Conservation (phyloP, 1,140 invertebrate genomes). For the Drosophila auraria region DNA sequence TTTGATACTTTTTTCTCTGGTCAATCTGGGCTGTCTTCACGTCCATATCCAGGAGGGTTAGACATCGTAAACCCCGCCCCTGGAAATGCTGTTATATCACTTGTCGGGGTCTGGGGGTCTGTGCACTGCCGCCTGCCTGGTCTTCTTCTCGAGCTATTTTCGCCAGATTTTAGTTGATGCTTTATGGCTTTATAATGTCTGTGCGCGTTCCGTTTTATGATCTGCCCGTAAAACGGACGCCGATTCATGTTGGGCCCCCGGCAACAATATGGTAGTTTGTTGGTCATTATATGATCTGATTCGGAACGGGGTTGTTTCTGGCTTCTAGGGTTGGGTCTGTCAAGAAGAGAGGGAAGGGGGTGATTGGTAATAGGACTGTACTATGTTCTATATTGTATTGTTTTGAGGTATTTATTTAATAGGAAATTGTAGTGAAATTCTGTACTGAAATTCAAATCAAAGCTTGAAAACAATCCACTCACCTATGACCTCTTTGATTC, state of each 20-base stretch:
- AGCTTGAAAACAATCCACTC: background rate
- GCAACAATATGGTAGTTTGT: slow-evolving; percentile 51
- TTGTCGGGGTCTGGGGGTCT: slow-evolving; percentile 12
- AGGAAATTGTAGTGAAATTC: too few species aligned
- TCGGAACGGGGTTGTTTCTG: background rate
- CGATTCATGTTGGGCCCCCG: slow-evolving; percentile 55
- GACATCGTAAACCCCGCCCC: slow-evolving; percentile 27
- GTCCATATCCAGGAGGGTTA: background rate
- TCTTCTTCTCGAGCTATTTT: slow-evolving; percentile 49
- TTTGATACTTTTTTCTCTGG: slow-evolving; percentile 14
- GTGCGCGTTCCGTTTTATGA: slow-evolving; percentile 67
- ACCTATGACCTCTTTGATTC: slow-evolving; percentile 28
- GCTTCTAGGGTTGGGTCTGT: background rate
- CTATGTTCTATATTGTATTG: too few species aligned
- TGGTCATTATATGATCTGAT: slow-evolving; percentile 32
- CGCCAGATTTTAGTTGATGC: slow-evolving; percentile 72
- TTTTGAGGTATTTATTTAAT: too few species aligned
- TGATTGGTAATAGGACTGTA: background rate
- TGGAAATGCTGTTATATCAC: slow-evolving; percentile 32
- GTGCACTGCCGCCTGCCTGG: slow-evolving; percentile 19
- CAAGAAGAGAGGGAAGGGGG: background rate
- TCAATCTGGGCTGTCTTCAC: background rate
- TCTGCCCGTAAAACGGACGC: slow-evolving; percentile 62
- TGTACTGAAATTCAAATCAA: background rate
- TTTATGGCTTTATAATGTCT: slow-evolving; percentile 79